Evolutionary conservation across 2,113 vertebrate genomes (phyloP), one percentile per base, ranked within the genome.

Genomic region (Puffinus mauretanicus): DNA sequence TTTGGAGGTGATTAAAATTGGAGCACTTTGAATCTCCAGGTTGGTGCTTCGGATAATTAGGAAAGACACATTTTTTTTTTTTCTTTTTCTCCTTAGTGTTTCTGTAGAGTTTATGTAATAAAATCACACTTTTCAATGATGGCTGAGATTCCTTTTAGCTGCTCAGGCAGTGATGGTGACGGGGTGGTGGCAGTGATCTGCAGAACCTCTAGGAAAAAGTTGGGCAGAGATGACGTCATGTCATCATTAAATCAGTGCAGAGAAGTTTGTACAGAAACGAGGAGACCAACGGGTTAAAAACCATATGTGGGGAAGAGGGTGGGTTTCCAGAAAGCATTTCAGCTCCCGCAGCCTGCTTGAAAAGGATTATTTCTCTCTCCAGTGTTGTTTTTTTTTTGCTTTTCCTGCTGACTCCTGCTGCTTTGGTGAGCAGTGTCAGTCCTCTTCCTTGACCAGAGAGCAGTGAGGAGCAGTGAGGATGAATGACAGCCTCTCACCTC

Each of bases 401-500:
- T 94, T 97, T 98, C 57, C 94, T 97, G 93, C 97, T 98, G 97
- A 96, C 88, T 96, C 95, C 86, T 96, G 95, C 96, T 97, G 97
- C 95, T 97, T 97, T 84, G 93, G 80, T 96, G 96, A 98, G 92
- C 92, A 78, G 73, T 97, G 95, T 96, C 93, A 93, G 76, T 94
- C 96, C 97, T 95, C 95, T 96, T 89, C 93, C 93, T 95, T 96
- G 94, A 91, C 96, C 60, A 22, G 86, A 51, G 83, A 91, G 87
- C 91, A 82, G 65, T 94, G 95, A 65, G 73, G 87, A 71, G 95
- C 83, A 75, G 96, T 42, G 94, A 94, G 95, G 96, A 96, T 97
- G 96, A 98, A 97, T 95, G 97, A 95, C 97, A 97, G 96, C 90
- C 88, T 91, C 94, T 97, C 97, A 97, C 97, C 96, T 98, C 97